Conservation (phyloP, 2,888 invertebrate species). For the Eustalomyia histrio region DNA sequence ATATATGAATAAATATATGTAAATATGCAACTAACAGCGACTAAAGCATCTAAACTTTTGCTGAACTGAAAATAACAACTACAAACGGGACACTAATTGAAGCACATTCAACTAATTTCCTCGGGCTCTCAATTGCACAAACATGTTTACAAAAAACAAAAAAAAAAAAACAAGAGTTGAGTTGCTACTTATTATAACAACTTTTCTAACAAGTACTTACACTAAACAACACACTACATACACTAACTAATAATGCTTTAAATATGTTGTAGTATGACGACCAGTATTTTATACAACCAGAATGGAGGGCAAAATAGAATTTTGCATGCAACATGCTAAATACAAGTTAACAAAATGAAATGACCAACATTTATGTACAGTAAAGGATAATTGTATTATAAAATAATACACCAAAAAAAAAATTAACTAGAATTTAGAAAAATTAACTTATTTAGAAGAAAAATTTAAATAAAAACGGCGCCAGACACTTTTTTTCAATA, state of each 20-base stretch:
- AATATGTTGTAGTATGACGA: constrained; percentile 51
- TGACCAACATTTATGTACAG: constrained; percentile 50
- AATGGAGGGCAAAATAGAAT: constrained; percentile 15
- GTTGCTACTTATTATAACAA: constrained; percentile 32
- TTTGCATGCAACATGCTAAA: constrained; percentile 64
- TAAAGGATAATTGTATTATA: neutral
- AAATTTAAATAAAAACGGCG: no score
- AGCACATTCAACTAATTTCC: constrained; percentile 66
- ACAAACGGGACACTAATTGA: constrained; percentile 65
- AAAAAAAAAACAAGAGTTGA: no score
- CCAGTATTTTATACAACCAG: constrained; percentile 12
- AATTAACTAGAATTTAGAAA: no score
- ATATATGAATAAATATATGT: no score
- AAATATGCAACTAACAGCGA: constrained; percentile 15
- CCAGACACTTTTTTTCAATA: no score
- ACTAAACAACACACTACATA: neutral
- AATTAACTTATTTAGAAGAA: no score
- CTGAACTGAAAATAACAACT: constrained; percentile 39
- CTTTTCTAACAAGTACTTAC: neutral
- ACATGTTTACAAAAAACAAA: constrained; percentile 25
- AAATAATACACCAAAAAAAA: no score
- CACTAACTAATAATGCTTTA: constrained; percentile 39
- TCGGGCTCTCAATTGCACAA: constrained; percentile 44
- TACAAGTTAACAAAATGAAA: constrained; percentile 62
- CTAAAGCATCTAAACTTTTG: constrained; percentile 22